Evolutionary conservation across 2,797 vertebrate genomes (phyloP).

Genomic region (Mormyrops boulengeri): DNA sequence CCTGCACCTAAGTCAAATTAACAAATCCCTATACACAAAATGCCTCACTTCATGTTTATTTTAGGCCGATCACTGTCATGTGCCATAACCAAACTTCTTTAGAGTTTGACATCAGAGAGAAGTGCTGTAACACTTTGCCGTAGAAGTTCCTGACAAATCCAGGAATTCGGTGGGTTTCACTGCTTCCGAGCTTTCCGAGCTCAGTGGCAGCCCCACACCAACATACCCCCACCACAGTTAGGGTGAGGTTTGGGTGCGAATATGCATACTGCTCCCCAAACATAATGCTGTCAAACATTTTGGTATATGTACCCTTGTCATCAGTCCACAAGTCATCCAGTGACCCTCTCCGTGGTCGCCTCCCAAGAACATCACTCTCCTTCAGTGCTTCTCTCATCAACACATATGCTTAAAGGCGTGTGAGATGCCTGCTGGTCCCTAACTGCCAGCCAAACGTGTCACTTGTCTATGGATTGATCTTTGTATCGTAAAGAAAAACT

Average conservation of each 20-base stretch:
- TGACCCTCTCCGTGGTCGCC: too few species aligned
- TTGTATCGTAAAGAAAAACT: too few species aligned
- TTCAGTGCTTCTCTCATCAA: too few species aligned
- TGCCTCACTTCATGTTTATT: background rate
- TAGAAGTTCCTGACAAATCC: background rate
- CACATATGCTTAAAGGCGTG: too few species aligned
- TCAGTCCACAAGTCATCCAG: too few species aligned
- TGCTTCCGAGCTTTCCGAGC: background rate
- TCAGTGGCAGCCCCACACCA: background rate
- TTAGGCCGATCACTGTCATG: background rate
- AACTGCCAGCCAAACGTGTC: too few species aligned
- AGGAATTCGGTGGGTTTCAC: background rate
- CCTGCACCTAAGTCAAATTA: too few species aligned
- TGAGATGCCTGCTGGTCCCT: too few species aligned
- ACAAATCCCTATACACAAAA: background rate
- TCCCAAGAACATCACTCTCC: too few species aligned
- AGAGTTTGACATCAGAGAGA: background rate
- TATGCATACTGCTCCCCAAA: background rate
- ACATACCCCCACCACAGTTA: background rate
- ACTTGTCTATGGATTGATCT: too few species aligned
- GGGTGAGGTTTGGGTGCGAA: background rate
- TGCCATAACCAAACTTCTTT: background rate
- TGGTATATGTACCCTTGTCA: too few species aligned
- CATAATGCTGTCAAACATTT: too few species aligned
- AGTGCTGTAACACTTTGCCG: background rate